Base-by-base conservation (phyloP, 2,888 invertebrate genomes). In the Norana najaformis region DNA sequence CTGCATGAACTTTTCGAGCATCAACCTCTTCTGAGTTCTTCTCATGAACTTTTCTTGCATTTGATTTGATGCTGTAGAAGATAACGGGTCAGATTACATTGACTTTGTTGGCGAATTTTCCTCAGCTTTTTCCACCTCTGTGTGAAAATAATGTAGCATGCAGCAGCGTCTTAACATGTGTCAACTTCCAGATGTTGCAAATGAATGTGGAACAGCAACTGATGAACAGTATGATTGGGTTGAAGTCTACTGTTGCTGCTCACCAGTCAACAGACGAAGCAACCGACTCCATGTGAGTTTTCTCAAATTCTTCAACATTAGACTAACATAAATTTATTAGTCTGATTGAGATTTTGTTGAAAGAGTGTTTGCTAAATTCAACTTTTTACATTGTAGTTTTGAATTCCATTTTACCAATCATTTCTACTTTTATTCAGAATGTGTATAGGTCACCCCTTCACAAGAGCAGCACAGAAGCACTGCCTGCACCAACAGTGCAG, bases 191-290 rank as follows among this genome's bases (percentile, higher is more conserved):
- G 85, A 85, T 37, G 37, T n/a, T 85, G 85, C 85, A 85, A 11
- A 6, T 85, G 85, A 85, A 20, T 36, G 85, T 85, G 20, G 85
- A 85, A 36, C 85, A 85, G 85, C 85, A 85, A 16, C 35, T 85
- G 85, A 85, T 36, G 85, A 85, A 35, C 35, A 85, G 34, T n/a
- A 85, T 37, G 37, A 85, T 85, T 85, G 85, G 85, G 18, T 37
- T 85, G 23, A 85, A 85, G 6, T 85, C 85, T 35, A 85, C 36
- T 1, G 20, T 35, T 85, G 37, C 85, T 36, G 3, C 37, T 85
- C 85, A 37, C 1, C 85, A 85, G 6, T 85, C 85, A 36, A 37
- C 37, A 1, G 85, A 85, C 5, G 85, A 85, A 35, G 37, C 30
- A 23, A 30, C 20, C 16, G 14, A n/a, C 23, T 36, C 85, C 35